Evolutionary conservation across 2,797 vertebrate species (phyloP).

Genomic region (Heteromormyrus szaboi): DNA sequence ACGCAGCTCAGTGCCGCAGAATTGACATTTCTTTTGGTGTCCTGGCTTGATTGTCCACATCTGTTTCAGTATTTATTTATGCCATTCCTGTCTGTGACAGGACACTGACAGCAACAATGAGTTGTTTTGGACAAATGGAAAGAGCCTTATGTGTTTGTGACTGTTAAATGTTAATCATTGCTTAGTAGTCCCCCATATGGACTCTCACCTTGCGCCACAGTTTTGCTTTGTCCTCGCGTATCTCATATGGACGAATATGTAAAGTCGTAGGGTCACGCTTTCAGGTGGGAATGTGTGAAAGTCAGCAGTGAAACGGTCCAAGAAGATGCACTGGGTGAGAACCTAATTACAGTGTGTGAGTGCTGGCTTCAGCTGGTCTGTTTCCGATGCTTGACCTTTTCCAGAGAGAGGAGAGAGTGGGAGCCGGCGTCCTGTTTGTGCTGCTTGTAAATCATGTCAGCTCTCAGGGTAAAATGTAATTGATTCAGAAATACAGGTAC

Average conservation of each 20-base stretch:
- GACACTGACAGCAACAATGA: not conserved
- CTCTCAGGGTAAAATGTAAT: not conserved
- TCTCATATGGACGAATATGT: not conserved
- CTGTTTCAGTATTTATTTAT: slow-evolving; percentile 14
- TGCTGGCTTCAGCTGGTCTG: not conserved
- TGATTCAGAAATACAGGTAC: not conserved
- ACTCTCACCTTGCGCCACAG: not conserved
- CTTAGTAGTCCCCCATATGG: not conserved
- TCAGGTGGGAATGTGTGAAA: not conserved
- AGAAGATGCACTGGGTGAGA: not conserved
- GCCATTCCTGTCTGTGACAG: not conserved
- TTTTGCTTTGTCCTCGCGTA: not conserved
- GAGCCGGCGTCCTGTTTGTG: not conserved
- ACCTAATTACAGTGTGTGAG: not conserved
- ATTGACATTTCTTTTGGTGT: slow-evolving; percentile 16
- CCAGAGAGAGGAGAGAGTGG: not conserved
- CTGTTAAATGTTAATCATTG: not conserved
- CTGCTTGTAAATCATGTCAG: not conserved
- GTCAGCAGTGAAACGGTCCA: not conserved
- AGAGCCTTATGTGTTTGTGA: not conserved
- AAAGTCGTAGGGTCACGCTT: not conserved
- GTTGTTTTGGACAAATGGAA: not conserved
- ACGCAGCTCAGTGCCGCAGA: not conserved
- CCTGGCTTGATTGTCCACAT: slow-evolving; percentile 27
- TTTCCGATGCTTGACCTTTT: not conserved